These are phyloP conservation scores for Lanius ludovicianus DNA, from an alignment of 2,113 vertebrate genomes.

Conservation along the genomic window DNA sequence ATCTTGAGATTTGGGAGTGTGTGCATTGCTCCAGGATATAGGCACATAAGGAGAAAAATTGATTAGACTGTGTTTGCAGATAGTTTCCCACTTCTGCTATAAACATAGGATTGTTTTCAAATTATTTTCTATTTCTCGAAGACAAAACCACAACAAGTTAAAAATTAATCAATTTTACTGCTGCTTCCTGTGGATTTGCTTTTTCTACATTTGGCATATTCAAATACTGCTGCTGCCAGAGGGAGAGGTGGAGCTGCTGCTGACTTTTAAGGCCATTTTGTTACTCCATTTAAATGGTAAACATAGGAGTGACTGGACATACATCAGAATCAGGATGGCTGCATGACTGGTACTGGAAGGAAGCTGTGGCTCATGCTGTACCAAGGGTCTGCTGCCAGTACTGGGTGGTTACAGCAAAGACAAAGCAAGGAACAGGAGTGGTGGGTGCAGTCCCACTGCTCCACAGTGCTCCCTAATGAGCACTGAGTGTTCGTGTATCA, in stretches of 20 bases:
- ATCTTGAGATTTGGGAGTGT: conserved; percentile 25
- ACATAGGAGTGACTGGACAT: background rate
- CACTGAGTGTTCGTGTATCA: background rate
- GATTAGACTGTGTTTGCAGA: background rate
- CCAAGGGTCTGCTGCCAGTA: background rate
- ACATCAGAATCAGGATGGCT: background rate
- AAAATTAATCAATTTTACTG: background rate
- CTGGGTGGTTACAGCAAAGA: too few relatives aligned
- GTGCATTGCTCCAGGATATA: background rate
- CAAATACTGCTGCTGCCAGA: background rate
- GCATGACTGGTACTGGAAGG: background rate
- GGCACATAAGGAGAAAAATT: background rate
- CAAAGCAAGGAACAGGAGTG: background rate
- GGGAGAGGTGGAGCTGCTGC: background rate
- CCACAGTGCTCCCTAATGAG: background rate
- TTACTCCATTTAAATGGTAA: background rate
- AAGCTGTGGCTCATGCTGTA: background rate
- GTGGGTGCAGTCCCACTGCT: too few relatives aligned
- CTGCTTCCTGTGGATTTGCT: background rate
- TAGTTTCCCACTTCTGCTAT: background rate
- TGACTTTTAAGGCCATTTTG: background rate
- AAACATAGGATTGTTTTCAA: background rate
- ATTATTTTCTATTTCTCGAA: background rate
- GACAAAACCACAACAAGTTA: background rate
- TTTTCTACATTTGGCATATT: background rate